Base-by-base conservation (phyloP, 2,797 vertebrate species). In the Acanthis flammea region DNA sequence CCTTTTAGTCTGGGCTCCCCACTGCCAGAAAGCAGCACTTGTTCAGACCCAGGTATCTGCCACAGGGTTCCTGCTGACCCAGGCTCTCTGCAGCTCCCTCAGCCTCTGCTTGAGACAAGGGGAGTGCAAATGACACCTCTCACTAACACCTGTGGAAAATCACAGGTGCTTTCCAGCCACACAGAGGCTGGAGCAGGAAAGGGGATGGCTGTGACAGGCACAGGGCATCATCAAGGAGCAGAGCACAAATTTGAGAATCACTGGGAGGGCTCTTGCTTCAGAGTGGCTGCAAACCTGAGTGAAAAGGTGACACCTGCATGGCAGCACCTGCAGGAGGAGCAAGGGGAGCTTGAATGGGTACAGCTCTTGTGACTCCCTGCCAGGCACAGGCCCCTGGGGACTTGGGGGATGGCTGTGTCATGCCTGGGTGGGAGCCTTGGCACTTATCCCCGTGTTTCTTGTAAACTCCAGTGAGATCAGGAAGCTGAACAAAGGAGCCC, bases 121-220 rank as follows among this genome's bases (percentile, higher is more conserved):
- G n/a, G 37, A 60, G 62, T 71, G 60, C 37, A 76, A 76, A 70
- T 70, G 37, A 9, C 31, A 37, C 10, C 19, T 76, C 92, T 88
- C 27, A 5, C 17, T 62, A 55, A 45, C 31, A 65, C 10, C 19
- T 72, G 21, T 42, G 41, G 41, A 42, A 42, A 42, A 42, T 42
- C 41, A 42, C 41, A 42, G 41, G 41, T 12, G 7, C 23, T 78
- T 62, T 92, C 16, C 51, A 78, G 39, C 21, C 41, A 15, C 3
- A 1, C 27, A 31, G 33, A 2, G 3, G 25, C 30, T 18, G 19
- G 17, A 30, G 24, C 68, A 63, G 37, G 41, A 82, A 82, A 27
- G 30, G 44, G 33, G 9, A 4, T 0, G 1, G 9, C 0, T 0
- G 12, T 55, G 79, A 78, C 11, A 2, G 37, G 62, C 33, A 19